A percentile compares a stretch with the other conserved stretches of the same genome.
Conservation (phyloP, 2,113 vertebrate species). For the Amphilophus citrinellus region DNA sequence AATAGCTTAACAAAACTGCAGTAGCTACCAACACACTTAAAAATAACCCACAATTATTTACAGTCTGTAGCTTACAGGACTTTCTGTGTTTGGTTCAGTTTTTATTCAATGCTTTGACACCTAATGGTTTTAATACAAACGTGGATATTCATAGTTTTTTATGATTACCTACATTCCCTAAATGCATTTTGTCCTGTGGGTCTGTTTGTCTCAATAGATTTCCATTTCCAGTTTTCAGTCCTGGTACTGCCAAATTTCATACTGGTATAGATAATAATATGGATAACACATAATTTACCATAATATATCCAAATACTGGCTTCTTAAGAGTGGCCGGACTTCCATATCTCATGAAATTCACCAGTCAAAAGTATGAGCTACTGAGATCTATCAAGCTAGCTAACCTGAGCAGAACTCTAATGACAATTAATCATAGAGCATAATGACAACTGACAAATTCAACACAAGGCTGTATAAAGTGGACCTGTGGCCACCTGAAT, state of each 20-base stretch:
- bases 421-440: too few relatives aligned
- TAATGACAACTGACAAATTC: too few relatives aligned
- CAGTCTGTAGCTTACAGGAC: rapidly evolving
- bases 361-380: too few relatives aligned
- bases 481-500: too few relatives aligned
- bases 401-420: too few relatives aligned
- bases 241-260: rapidly evolving
- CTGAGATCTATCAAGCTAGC: too few relatives aligned
- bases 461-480: too few relatives aligned
- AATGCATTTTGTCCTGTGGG: neutral
- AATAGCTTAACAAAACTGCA: neutral
- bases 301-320: too few relatives aligned
- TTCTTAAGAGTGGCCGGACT: too few relatives aligned
- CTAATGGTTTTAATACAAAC: neutral
- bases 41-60: neutral
- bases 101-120: rapidly evolving
- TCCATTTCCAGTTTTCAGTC: neutral
- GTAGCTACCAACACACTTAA: neutral
- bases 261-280: neutral
- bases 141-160: neutral
- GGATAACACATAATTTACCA: neutral
- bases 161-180: rapidly evolving
- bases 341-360: too few relatives aligned
- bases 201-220: neutral
- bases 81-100: neutral